Evolutionary conservation across 2,888 invertebrate genomes (phyloP).

Genomic region (Temnothorax unifasciatus): DNA sequence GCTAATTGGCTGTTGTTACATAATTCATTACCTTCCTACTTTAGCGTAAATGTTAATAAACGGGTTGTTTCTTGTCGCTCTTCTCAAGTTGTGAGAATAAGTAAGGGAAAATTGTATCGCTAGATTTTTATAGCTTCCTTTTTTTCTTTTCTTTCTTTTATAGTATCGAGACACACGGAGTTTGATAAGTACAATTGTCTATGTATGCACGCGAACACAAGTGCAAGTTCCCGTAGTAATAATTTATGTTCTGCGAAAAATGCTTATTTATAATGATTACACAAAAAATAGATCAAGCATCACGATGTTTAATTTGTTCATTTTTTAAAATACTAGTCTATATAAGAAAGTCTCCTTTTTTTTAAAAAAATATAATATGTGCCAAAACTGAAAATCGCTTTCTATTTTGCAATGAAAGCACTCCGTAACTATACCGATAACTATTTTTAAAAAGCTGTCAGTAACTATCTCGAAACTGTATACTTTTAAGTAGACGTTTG

Average conservation of each 20-base stretch:
- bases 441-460: constrained; percentile 6
- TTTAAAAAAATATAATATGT: constrained; percentile 10
- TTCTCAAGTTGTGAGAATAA: constrained; percentile 15
- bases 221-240: constrained; percentile 14
- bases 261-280: constrained; percentile 31
- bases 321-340: constrained; percentile 17
- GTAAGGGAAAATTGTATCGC: constrained; percentile 1
- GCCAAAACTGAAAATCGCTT: constrained; percentile 34
- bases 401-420: constrained; percentile 8
- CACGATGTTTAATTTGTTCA: constrained; percentile 5
- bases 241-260: not conserved
- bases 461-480: not conserved
- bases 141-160: constrained; percentile 2
- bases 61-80: constrained; percentile 25
- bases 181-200: constrained; percentile 31
- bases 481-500: constrained; percentile 3
- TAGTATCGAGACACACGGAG: constrained; percentile 17
- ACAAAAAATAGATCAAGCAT: not conserved
- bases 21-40: constrained; percentile 45
- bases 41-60: constrained; percentile 39
- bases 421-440: not conserved
- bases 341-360: not conserved
- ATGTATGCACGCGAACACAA: not conserved
- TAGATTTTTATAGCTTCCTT: not conserved
- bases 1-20: constrained; percentile 32